Conservation (phyloP, 2,888 invertebrate species). For the Scrobipalpa atriplicella region DNA sequence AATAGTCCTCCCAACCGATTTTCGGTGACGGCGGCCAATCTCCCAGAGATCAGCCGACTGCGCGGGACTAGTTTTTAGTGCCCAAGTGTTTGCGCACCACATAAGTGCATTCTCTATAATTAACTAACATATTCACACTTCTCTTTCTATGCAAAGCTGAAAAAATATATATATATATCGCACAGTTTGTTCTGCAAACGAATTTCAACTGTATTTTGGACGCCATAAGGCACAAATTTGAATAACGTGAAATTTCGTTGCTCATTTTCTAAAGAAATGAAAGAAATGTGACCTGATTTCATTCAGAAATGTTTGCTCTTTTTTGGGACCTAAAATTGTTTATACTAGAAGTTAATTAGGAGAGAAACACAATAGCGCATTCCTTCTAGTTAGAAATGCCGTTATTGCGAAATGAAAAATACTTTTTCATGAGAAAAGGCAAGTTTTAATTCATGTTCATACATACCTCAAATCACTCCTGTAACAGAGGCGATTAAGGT, state of each 20-base stretch:
- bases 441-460: not conserved
- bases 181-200: not conserved
- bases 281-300: slow-evolving; percentile 6
- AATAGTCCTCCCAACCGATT: too few species aligned
- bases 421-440: not conserved
- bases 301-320: not conserved
- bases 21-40: too few species aligned
- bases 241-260: not conserved
- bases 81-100: too few species aligned
- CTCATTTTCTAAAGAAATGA: not conserved
- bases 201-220: not conserved
- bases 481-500: too few species aligned
- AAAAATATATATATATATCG: not conserved
- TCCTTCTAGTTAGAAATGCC: not conserved
- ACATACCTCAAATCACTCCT: too few species aligned
- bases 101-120: too few species aligned
- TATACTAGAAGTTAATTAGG: not conserved
- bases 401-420: not conserved
- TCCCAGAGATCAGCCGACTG: too few species aligned
- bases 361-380: not conserved
- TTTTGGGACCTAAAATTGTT: not conserved
- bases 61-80: too few species aligned
- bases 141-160: too few species aligned
- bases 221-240: not conserved
- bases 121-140: too few species aligned